These are phyloP conservation scores for Astyanax mexicanus DNA, from an alignment of 2,797 vertebrate genomes.

Conservation along the genomic window DNA sequence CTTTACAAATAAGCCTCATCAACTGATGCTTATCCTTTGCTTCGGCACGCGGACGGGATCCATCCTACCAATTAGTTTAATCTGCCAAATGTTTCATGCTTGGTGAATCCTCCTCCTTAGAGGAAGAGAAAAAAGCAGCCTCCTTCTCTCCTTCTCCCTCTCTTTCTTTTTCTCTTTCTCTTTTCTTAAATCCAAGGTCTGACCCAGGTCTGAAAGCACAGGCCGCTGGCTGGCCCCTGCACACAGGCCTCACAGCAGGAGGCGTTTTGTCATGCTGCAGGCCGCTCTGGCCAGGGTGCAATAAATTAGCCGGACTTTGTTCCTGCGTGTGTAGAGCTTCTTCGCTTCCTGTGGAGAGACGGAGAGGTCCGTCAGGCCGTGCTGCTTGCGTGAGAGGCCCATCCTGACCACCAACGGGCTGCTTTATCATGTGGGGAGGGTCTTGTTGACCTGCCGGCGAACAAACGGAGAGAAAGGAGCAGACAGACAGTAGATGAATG, in stretches of 20 bases:
- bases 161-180: background rate
- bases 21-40: constrained; percentile 52
- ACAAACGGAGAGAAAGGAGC: constrained; percentile 52
- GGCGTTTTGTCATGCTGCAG: constrained; percentile 75
- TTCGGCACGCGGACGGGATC: constrained; percentile 64
- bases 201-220: constrained; percentile 42
- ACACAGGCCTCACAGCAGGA: constrained; percentile 75
- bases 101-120: constrained; percentile 36
- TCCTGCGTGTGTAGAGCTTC: constrained; percentile 68
- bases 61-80: constrained; percentile 55
- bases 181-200: background rate
- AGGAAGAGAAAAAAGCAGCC: background rate
- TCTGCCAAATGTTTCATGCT: constrained; percentile 41
- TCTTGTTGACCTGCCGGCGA: constrained; percentile 59
- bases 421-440: constrained; percentile 60
- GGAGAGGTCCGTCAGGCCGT: constrained; percentile 28
- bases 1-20: constrained; percentile 45
- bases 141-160: background rate
- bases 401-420: constrained; percentile 54
- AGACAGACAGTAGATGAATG: constrained; percentile 56
- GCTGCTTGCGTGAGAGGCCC: constrained; percentile 60
- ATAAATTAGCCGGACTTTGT: constrained; percentile 79
- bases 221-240: constrained; percentile 71
- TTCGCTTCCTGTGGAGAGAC: constrained; percentile 40
- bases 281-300: constrained; percentile 67